These are phyloP conservation scores for Diplodus sargus DNA, from an alignment of 2,797 vertebrate species.

Conservation along the genomic window DNA sequence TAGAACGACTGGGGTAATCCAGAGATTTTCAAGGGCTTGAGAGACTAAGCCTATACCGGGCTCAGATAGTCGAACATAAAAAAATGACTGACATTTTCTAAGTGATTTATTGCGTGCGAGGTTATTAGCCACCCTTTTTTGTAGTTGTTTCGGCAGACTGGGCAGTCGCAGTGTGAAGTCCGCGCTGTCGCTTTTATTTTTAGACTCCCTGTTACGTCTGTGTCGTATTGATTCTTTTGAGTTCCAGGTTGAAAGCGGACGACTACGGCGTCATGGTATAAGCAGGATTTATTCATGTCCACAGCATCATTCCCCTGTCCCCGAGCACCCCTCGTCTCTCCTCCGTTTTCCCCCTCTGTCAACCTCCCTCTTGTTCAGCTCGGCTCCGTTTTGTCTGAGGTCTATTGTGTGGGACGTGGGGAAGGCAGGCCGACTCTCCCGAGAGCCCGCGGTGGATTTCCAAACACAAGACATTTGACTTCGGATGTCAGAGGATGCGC, in stretches of 20 bases:
- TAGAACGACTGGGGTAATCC: constrained; percentile 73
- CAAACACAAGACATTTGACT: constrained; percentile 68
- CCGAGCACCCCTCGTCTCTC: background rate
- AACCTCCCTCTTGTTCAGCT: constrained; percentile 26
- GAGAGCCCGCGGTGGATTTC: constrained; percentile 62
- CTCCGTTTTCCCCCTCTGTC: constrained; percentile 17
- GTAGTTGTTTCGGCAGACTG: constrained; percentile 9
- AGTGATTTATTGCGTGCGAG: constrained; percentile 58
- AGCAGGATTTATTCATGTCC: background rate
- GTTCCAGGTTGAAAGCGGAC: constrained; percentile 16
- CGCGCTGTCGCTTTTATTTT: constrained; percentile 23
- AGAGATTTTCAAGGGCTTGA: constrained; percentile 72
- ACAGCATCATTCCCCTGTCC: background rate
- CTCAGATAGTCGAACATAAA: constrained; percentile 47
- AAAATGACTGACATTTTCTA: constrained; percentile 50
- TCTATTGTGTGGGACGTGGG: constrained; percentile 20
- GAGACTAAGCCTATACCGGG: constrained; percentile 60
- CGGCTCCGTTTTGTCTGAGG: constrained; percentile 27
- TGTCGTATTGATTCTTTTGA: constrained; percentile 17
- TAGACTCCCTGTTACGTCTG: constrained; percentile 7
- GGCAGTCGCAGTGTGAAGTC: constrained; percentile 21
- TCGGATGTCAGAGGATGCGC: constrained; percentile 57
- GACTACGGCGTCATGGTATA: background rate
- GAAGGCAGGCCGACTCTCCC: constrained; percentile 34
- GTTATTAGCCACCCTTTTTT: constrained; percentile 61